Evolutionary conservation across 2,797 vertebrate species (phyloP).

Genomic region (Luscinia megarhynchos): DNA sequence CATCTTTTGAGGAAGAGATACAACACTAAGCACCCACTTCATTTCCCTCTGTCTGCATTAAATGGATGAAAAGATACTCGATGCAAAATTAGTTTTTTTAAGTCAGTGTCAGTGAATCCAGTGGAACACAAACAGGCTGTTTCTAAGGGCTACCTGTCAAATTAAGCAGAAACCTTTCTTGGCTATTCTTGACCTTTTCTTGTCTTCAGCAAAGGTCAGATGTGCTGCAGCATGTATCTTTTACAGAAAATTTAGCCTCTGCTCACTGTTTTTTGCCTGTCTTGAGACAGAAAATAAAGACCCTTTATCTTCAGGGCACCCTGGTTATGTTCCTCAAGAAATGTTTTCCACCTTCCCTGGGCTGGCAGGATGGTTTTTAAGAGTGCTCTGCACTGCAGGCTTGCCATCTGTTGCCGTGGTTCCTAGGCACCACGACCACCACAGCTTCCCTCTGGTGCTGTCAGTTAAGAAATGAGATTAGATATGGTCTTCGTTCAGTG

Average conservation of each 20-base stretch:
- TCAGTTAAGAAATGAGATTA: background rate
- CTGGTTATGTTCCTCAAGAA: background rate
- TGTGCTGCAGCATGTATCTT: background rate
- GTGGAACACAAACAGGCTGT: background rate
- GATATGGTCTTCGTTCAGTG: background rate
- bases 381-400: background rate
- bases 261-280: background rate
- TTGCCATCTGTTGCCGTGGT: background rate
- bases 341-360: background rate
- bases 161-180: conserved; percentile 48
- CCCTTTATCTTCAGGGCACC: background rate
- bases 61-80: background rate
- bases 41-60: conserved; percentile 3
- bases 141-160: conserved; percentile 34
- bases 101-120: conserved; percentile 11
- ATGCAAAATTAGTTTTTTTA: background rate
- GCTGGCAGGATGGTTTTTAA: background rate
- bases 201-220: conserved; percentile 50
- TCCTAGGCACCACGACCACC: background rate
- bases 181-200: conserved; percentile 39
- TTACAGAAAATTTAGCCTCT: conserved; percentile 5
- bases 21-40: background rate
- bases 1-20: background rate
- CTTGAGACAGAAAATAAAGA: background rate
- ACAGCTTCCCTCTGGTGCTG: background rate